Evolutionary conservation across 2,888 invertebrate species (phyloP).

Genomic region (Margaritifera margaritifera): DNA sequence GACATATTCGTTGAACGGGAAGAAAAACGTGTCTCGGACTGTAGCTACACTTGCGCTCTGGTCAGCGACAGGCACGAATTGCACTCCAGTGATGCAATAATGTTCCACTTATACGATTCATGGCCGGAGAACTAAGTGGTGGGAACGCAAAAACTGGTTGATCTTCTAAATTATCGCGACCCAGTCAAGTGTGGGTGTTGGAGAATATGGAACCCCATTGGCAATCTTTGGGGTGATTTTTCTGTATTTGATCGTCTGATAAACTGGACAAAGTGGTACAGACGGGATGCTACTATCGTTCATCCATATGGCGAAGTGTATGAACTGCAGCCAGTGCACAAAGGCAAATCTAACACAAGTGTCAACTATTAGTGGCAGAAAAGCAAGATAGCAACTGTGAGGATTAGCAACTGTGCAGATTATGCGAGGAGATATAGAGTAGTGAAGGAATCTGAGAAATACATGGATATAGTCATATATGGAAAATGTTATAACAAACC

Average conservation of each 20-base stretch:
- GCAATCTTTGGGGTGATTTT: constrained; percentile 18
- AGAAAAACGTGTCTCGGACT: too few species aligned
- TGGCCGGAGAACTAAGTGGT: too few species aligned
- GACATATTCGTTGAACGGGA: too few species aligned
- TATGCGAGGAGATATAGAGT: constrained; percentile 21
- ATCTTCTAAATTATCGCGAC: too few species aligned
- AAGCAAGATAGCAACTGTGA: constrained; percentile 8
- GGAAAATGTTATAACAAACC: constrained; percentile 12
- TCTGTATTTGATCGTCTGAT: constrained; percentile 18
- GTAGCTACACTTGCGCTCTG: too few species aligned
- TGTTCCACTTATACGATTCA: constrained; percentile 22
- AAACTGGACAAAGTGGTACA: too few species aligned
- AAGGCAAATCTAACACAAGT: neutral
- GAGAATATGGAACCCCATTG: constrained; percentile 16
- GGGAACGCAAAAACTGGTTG: too few species aligned
- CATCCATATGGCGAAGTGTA: constrained; percentile 14
- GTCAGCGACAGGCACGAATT: constrained; percentile 18
- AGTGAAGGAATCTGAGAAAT: constrained; percentile 11
- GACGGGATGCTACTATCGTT: too few species aligned
- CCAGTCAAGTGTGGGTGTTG: constrained; percentile 22
- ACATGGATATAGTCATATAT: constrained; percentile 15
- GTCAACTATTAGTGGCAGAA: constrained; percentile 10
- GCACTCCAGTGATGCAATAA: constrained; percentile 13
- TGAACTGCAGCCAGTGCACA: constrained; percentile 3
- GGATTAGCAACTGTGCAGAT: constrained; percentile 24